Evolutionary conservation across 2,113 vertebrate genomes (phyloP).

Genomic region (Hemiprocne comata): DNA sequence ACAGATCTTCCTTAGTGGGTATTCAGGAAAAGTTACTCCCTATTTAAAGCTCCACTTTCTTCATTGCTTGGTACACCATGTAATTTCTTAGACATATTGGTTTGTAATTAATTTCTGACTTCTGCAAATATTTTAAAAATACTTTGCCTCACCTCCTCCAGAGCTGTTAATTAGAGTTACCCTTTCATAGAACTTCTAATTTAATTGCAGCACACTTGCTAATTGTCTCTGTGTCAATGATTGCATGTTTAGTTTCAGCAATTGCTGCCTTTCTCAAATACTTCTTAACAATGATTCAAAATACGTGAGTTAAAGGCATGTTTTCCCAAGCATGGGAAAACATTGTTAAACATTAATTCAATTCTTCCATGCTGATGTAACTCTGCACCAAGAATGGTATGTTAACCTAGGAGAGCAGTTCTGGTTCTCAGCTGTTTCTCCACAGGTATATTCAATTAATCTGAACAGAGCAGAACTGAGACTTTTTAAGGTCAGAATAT

Average conservation of each 20-base stretch:
- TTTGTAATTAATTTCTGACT: slow-evolving; percentile 40
- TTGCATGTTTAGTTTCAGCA: not conserved
- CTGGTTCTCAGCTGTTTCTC: not conserved
- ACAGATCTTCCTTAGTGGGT: not conserved
- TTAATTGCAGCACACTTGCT: slow-evolving; percentile 38
- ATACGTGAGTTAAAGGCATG: not conserved
- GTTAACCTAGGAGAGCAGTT: not conserved
- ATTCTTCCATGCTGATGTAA: not conserved
- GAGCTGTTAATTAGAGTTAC: slow-evolving; percentile 60
- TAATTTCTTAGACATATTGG: slow-evolving; percentile 7
- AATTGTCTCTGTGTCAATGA: slow-evolving; percentile 7
- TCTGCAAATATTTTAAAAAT: slow-evolving; percentile 22
- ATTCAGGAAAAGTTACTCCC: not conserved
- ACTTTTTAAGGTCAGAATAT: not conserved
- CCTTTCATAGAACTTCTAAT: slow-evolving; percentile 40
- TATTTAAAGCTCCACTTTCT: not conserved
- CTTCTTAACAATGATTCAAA: not conserved
- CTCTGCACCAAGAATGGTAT: not conserved
- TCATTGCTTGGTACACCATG: not conserved
- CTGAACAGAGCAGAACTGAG: not conserved
- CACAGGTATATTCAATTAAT: not conserved
- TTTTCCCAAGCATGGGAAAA: not conserved
- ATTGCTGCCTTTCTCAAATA: not conserved
- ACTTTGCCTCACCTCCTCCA: slow-evolving; percentile 12
- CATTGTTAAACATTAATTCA: too few species aligned